Conservation (phyloP, 2,113 vertebrate species). For the Silurus meridionalis region DNA sequence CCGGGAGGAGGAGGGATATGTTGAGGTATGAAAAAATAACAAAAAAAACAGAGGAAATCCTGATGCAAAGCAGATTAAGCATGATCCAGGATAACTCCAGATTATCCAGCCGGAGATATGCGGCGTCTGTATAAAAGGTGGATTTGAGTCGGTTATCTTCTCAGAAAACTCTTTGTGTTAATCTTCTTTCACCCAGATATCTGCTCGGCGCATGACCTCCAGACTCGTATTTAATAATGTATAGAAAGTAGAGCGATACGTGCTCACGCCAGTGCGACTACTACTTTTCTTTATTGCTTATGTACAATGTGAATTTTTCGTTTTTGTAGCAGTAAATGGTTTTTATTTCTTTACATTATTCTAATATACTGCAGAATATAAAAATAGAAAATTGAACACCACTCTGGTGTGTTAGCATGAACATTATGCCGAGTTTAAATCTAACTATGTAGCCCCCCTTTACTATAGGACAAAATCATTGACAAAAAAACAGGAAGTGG, state of each 20-base stretch:
- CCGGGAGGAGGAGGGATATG: constrained; percentile 26
- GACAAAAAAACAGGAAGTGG: too few species aligned
- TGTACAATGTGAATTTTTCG: background rate
- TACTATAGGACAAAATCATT: background rate
- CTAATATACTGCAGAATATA: too few species aligned
- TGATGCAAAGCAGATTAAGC: constrained; percentile 72
- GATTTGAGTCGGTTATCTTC: constrained; percentile 61
- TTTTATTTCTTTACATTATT: too few species aligned
- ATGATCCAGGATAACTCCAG: constrained; percentile 67
- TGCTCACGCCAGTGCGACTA: background rate
- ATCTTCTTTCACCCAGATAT: constrained; percentile 26
- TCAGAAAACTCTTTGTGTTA: constrained; percentile 43
- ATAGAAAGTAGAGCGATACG: background rate
- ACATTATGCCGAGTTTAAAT: background rate
- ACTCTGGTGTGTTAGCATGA: background rate
- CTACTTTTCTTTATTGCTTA: background rate
- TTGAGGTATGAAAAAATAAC: constrained; percentile 53
- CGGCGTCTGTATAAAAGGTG: constrained; percentile 61
- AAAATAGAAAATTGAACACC: background rate
- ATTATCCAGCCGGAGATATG: constrained; percentile 71
- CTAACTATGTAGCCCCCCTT: background rate
- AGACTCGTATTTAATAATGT: background rate
- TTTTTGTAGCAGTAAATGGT: background rate
- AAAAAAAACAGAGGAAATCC: constrained; percentile 50
- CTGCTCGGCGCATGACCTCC: background rate